Percentiles rank a stretch among this genome's conserved stretches.
Conservation (phyloP, 92 coral and sea anemone species). For the Pocillopora grandis region DNA sequence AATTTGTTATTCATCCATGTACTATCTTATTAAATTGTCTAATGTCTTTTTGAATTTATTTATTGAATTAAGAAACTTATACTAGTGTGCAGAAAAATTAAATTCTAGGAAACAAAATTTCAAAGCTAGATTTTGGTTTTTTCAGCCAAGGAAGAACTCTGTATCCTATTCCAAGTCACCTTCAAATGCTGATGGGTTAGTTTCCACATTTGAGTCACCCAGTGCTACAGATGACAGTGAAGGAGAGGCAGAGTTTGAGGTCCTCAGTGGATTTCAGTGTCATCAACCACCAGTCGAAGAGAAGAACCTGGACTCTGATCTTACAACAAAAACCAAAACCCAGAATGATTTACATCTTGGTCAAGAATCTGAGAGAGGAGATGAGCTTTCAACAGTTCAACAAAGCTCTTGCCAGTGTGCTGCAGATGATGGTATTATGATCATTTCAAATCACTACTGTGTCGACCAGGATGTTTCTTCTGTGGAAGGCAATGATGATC, state of each 20-base stretch:
- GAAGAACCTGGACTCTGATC: slow-evolving; percentile 24
- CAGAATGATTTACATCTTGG: background rate
- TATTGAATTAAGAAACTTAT: too few relatives aligned
- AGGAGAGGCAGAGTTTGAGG: slow-evolving; percentile 90
- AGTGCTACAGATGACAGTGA: slow-evolving; percentile 59
- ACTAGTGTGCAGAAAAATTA: background rate
- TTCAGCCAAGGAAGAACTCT: slow-evolving; percentile 74
- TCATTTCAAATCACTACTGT: slow-evolving; percentile 69
- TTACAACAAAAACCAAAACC: too few relatives aligned
- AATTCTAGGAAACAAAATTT: background rate
- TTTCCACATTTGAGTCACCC: background rate
- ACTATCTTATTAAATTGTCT: too few relatives aligned
- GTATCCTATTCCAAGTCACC: slow-evolving; percentile 69
- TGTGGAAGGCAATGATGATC: background rate
- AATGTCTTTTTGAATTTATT: too few relatives aligned
- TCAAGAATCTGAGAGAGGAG: slow-evolving; percentile 5
- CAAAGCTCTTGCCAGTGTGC: slow-evolving; percentile 30
- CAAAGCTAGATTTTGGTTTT: background rate
- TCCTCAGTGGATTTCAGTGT: slow-evolving; percentile 76
- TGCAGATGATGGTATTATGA: slow-evolving; percentile 78
- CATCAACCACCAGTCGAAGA: slow-evolving; percentile 39
- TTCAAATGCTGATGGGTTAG: background rate
- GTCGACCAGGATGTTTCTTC: slow-evolving; percentile 3
- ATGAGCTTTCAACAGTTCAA: slow-evolving; percentile 24
- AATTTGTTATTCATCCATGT: too few relatives aligned